Evolutionary conservation across 2,797 vertebrate species (phyloP).

Genomic region (Danio choprae): DNA sequence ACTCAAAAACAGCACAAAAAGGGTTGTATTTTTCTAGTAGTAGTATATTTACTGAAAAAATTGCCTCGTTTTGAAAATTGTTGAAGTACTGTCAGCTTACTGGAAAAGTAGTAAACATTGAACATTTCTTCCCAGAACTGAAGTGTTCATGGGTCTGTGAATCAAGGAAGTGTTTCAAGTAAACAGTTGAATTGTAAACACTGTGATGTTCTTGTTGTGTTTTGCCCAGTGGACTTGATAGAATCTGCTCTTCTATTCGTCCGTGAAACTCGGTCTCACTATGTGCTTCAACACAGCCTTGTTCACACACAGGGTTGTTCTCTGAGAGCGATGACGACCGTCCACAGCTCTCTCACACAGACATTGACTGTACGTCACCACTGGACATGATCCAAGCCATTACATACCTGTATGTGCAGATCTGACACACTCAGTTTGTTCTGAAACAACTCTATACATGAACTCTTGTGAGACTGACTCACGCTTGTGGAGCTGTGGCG

Average conservation of each 20-base stretch:
- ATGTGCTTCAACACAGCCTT: constrained; percentile 16
- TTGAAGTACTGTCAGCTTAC: no score
- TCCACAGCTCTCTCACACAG: constrained; percentile 13
- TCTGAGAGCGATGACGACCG: constrained; percentile 4
- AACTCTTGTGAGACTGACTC: background rate
- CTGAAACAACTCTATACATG: background rate
- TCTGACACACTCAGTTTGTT: background rate
- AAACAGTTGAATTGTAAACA: constrained; percentile 29
- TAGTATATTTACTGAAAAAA: no score
- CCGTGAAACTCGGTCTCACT: constrained; percentile 4
- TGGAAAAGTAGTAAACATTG: background rate
- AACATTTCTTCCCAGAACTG: background rate
- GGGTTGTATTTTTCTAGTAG: background rate
- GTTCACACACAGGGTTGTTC: constrained; percentile 21
- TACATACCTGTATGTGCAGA: constrained; percentile 27
- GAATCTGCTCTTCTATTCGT: constrained; percentile 23
- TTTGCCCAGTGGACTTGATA: constrained; percentile 22
- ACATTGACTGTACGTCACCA: constrained; percentile 7
- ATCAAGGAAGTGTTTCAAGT: constrained; percentile 9
- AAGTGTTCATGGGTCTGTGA: constrained; percentile 19
- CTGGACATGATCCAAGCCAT: constrained; percentile 29
- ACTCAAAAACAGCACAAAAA: background rate
- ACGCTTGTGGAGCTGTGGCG: background rate
- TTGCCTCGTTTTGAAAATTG: no score
- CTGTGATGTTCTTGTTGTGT: constrained; percentile 10